Percentiles rank a stretch among this genome's conserved stretches.
Conservation (phyloP, 2,113 vertebrate genomes). For the Mormoops blainvillei region DNA sequence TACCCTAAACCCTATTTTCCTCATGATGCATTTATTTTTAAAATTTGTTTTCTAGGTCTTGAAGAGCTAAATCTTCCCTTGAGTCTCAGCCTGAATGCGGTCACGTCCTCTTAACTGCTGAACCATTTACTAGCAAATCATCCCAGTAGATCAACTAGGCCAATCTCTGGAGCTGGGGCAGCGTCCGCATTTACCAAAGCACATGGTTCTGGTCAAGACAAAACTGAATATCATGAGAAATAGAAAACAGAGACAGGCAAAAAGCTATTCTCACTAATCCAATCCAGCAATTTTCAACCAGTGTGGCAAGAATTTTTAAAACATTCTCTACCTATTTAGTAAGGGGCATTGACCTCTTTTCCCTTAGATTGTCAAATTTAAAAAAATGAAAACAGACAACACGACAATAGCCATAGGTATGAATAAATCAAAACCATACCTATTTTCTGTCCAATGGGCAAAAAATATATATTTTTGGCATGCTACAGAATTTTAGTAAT, state of each 20-base stretch:
- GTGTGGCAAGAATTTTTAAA: background rate
- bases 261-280: background rate
- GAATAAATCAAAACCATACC: background rate
- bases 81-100: background rate
- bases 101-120: background rate
- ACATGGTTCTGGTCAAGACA: background rate
- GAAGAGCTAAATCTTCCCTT: background rate
- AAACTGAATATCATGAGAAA: background rate
- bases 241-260: background rate
- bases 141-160: background rate
- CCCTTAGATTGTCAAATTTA: background rate
- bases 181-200: background rate
- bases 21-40: background rate
- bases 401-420: background rate
- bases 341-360: background rate
- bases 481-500: background rate
- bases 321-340: background rate
- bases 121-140: background rate
- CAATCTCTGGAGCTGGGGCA: accelerated
- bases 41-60: background rate
- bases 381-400: background rate
- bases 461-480: background rate
- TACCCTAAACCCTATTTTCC: background rate
- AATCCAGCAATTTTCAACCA: background rate
- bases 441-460: background rate